A percentile compares a stretch with the other conserved stretches of the same genome.
Conservation (phyloP, 2,797 vertebrate genomes). For the Phataginus tricuspis region DNA sequence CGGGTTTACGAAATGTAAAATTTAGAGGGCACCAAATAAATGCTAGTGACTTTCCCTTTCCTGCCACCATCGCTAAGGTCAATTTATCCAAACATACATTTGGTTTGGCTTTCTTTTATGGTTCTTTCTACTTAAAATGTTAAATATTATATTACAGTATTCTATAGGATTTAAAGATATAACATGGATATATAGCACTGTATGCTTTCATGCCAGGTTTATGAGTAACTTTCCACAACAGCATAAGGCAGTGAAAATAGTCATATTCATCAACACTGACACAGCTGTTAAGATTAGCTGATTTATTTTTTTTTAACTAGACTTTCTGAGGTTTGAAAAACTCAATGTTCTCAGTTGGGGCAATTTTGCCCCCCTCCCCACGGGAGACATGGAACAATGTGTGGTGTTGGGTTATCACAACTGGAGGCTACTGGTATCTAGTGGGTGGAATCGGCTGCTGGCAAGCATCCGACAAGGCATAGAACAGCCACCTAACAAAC, state of each 20-base stretch:
- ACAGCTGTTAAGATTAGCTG: constrained; percentile 54
- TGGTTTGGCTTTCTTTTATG: not conserved
- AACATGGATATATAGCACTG: not conserved
- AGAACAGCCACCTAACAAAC: not conserved
- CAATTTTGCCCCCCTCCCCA: not conserved
- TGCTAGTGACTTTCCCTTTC: not conserved
- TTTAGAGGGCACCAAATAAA: not conserved
- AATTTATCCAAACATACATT: not conserved
- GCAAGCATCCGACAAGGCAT: not conserved
- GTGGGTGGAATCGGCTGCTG: not conserved
- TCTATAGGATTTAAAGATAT: constrained; percentile 38
- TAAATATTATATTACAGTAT: not conserved
- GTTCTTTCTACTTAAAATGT: constrained; percentile 16
- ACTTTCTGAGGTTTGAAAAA: constrained; percentile 17
- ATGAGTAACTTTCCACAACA: constrained; percentile 55
- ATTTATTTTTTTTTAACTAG: not conserved
- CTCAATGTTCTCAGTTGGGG: not conserved
- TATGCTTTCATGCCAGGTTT: constrained; percentile 9
- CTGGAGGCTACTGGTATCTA: not conserved
- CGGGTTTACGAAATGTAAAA: constrained; percentile 17
- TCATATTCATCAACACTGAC: constrained; percentile 39
- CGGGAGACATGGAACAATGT: not conserved
- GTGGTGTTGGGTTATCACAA: not conserved
- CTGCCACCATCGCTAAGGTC: not conserved
- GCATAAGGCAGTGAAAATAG: constrained; percentile 51